Evolutionary conservation across 2,888 invertebrate species (phyloP), one percentile per base, ranked within the genome.

Genomic region (Drepana falcataria): DNA sequence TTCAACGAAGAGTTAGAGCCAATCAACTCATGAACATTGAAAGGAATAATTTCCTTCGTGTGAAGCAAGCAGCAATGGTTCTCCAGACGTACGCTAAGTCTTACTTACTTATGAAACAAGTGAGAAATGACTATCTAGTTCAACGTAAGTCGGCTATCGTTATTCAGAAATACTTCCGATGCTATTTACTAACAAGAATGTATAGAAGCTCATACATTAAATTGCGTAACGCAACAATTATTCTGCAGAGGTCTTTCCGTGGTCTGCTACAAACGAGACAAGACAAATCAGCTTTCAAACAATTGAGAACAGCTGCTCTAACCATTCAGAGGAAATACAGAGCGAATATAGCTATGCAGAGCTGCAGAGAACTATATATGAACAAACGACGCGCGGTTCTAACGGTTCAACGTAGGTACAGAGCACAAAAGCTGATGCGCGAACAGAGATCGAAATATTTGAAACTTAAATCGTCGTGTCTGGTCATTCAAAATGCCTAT

Each of bases 1-100:
- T 94, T 51, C 94, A 94, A 64, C 81, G 76, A 54, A 89, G 82
- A 75, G 87, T 91, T 67, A 87, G 91, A 64, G 91, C 92, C 0
- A 74, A 78, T 4, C 77, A 75, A 48, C 53, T 79, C 35, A 90
- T 90, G 77, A 80, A 75, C 52, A 66, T 66, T 51, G 73, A 83
- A 33, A 85, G 87, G 52, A 55, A 68, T 2, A 55, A 74, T 1
- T 94, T 83, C 64, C 54, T 87, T 1, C 59, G 71, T 35, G 60
- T 85, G 9, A 89, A 56, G 55, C 71, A 80, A 5, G 82, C 92
- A 3, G 71, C 79, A 0, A 64, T 88, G 2, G 69, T 74, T 6
- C 74, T 95, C 51, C 94, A 94, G 71, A 81, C 66, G 0, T 79
- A 83, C 59, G 83, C 90, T 64, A 89, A 89, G 59, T 83, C 91